phyloP scores from a whole-genome alignment of 92 coral and sea anemone genomes.

The Epizoanthus illoricatus region DNA sequence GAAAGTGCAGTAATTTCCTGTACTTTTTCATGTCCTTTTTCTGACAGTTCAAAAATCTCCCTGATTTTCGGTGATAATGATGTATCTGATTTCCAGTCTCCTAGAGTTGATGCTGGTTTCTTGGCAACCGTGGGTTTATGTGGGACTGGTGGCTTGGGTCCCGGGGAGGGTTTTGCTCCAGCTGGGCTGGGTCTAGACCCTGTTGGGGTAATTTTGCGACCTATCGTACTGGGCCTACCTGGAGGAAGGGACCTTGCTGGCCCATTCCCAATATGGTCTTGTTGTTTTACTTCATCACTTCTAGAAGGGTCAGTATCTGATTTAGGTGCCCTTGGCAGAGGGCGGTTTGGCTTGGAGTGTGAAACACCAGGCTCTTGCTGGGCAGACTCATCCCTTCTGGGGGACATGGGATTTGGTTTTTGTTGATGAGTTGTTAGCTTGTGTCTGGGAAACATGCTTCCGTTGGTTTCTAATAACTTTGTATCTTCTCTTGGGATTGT shows the following conservation, averaged over 20 bases:
- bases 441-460: constrained; percentile 17
- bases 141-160: constrained; percentile 80
- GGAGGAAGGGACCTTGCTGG: constrained; percentile 38
- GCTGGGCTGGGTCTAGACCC: constrained; percentile 32
- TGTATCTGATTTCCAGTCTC: constrained; percentile 43
- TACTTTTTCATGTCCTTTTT: constrained; percentile 61
- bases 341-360: constrained; percentile 21
- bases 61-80: constrained; percentile 66
- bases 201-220: constrained; percentile 31
- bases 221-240: constrained; percentile 32
- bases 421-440: not conserved
- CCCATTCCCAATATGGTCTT: not conserved
- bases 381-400: constrained; percentile 13
- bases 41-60: constrained; percentile 64
- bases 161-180: constrained; percentile 35
- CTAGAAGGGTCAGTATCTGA: not conserved
- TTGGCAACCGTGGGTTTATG: constrained; percentile 71
- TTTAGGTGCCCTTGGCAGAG: constrained; percentile 30
- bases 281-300: not conserved
- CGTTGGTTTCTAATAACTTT: constrained; percentile 34
- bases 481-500: constrained; percentile 42
- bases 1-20: constrained; percentile 65
- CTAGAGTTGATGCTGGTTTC: constrained; percentile 46
- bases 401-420: constrained; percentile 3
- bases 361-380: not conserved